phyloP scores from a whole-genome alignment of 2,888 invertebrate genomes.

The Oegoconia quadripuncta region DNA sequence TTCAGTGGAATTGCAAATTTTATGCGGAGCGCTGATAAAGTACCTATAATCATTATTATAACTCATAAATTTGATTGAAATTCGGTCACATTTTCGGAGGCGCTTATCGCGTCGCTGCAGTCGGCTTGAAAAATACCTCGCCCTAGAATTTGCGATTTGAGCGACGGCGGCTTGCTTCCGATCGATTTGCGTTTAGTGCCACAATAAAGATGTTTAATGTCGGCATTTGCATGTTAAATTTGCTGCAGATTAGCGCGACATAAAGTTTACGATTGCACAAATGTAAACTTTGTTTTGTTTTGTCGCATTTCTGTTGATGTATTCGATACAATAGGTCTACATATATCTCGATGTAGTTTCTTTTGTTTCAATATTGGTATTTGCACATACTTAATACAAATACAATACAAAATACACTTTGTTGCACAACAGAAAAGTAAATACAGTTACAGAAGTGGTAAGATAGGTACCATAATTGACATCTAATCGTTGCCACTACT shows the following conservation, averaged over 20 bases:
- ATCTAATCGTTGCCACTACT: too few species aligned
- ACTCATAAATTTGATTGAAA: constrained; percentile 79
- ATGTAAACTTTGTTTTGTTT: constrained; percentile 3
- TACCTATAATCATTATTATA: constrained; percentile 77
- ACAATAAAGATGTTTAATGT: constrained; percentile 66
- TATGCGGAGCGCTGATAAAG: constrained; percentile 70
- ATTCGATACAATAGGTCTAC: neutral
- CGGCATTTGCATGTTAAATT: constrained; percentile 61
- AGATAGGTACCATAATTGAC: too few species aligned
- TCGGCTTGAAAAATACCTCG: constrained; percentile 72
- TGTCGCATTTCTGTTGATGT: neutral
- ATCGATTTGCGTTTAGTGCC: constrained; percentile 72
- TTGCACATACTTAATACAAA: too few species aligned
- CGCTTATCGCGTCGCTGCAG: constrained; percentile 73
- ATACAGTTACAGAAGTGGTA: too few species aligned
- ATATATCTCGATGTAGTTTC: too few species aligned
- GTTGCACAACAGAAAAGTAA: too few species aligned
- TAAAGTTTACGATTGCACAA: constrained; percentile 26
- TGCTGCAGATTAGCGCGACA: constrained; percentile 40
- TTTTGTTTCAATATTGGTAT: too few species aligned
- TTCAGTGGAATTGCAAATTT: constrained; percentile 75
- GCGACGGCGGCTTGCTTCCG: constrained; percentile 59
- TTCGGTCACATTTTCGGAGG: constrained; percentile 72
- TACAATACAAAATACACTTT: too few species aligned
- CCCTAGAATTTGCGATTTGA: constrained; percentile 48